A percentile compares a stretch with the other conserved stretches of the same genome.
phyloP scores from a whole-genome alignment of 2,113 vertebrate species.

The Sander vitreus region DNA sequence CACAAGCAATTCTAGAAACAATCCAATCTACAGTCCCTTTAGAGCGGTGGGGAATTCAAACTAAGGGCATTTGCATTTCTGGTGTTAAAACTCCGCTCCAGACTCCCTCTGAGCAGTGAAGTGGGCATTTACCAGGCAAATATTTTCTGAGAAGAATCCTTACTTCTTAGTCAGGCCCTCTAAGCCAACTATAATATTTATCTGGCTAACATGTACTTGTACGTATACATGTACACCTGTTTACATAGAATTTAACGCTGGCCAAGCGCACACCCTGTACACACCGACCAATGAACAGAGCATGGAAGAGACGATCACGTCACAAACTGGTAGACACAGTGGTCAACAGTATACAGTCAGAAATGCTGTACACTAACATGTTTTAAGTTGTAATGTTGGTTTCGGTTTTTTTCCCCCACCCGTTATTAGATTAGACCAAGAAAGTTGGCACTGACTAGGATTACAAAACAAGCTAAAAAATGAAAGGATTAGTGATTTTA shows the following conservation, averaged over 20 bases:
- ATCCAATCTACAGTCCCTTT: background rate
- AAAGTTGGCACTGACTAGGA: background rate
- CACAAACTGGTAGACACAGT: background rate
- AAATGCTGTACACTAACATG: background rate
- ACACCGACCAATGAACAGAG: background rate
- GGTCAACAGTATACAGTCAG: background rate
- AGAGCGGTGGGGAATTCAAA: background rate
- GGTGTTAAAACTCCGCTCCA: background rate
- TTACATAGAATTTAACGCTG: slow-evolving; percentile 28
- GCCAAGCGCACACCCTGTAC: slow-evolving; percentile 34
- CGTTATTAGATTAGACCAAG: background rate
- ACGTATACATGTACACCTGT: background rate
- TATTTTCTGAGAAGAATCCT: slow-evolving; percentile 41
- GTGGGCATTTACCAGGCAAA: slow-evolving; percentile 31
- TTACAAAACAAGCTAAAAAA: background rate
- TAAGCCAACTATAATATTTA: slow-evolving; percentile 40
- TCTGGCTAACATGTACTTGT: background rate
- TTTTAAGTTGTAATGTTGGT: background rate
- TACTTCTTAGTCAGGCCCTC: slow-evolving; percentile 14
- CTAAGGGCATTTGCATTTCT: background rate
- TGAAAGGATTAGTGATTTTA: slow-evolving; percentile 2
- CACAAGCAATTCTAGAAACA: background rate
- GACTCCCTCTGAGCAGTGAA: slow-evolving; percentile 1
- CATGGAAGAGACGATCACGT: background rate
- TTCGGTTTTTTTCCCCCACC: background rate